phyloP scores from a whole-genome alignment of 2,113 vertebrate genomes.

The Peucedramus taeniatus region DNA sequence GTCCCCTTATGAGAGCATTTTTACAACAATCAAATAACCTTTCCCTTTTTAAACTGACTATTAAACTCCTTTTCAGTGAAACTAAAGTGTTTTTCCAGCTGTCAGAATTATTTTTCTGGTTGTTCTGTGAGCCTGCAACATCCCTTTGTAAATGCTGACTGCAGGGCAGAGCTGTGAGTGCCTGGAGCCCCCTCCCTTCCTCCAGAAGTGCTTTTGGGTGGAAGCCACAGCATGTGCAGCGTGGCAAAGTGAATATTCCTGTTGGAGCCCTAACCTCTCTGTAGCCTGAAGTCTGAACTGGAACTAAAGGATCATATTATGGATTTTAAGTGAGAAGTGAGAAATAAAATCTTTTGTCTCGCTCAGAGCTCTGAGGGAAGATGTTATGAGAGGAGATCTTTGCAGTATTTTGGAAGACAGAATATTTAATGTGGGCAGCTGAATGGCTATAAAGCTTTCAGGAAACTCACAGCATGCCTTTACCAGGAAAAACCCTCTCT shows the following conservation, averaged over 20 bases:
- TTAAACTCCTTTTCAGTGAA: background rate
- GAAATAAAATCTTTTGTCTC: constrained; percentile 1
- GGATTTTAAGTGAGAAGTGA: background rate
- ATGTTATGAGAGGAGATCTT: background rate
- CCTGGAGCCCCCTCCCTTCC: constrained; percentile 29
- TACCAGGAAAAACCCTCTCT: background rate
- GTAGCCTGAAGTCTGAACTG: background rate
- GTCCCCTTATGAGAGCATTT: background rate
- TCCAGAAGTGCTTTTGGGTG: constrained; percentile 31
- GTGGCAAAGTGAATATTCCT: constrained; percentile 12
- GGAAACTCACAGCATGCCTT: background rate
- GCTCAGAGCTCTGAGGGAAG: background rate
- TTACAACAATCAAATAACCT: background rate
- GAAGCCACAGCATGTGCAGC: background rate
- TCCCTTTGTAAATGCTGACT: constrained; percentile 29
- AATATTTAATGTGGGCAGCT: background rate
- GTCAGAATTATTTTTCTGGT: constrained; percentile 13
- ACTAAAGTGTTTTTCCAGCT: constrained; percentile 41
- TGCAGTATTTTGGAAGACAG: background rate
- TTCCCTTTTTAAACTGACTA: background rate
- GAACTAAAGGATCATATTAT: background rate
- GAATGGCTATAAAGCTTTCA: background rate
- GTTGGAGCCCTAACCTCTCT: background rate
- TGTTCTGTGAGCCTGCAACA: background rate
- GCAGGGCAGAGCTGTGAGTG: background rate